These are phyloP conservation scores for Muschampia plurimacula DNA, from an alignment of 2,888 invertebrate genomes.

Conservation along the genomic window DNA sequence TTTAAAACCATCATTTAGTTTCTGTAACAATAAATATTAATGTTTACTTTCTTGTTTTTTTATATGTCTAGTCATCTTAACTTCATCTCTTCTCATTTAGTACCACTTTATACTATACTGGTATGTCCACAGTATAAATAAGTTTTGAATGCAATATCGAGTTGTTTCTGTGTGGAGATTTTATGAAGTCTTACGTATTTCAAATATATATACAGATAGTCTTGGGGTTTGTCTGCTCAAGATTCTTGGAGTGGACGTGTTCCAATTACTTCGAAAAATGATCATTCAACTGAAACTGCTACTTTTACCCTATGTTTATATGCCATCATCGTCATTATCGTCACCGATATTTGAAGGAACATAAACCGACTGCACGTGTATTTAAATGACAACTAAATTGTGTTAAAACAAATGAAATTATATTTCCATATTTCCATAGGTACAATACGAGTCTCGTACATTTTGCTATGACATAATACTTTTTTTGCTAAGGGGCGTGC, in stretches of 20 bases:
- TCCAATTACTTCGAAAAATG: slow-evolving; percentile 23
- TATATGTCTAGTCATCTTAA: neutral
- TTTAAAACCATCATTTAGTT: slow-evolving; percentile 18
- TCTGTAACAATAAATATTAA: slow-evolving; percentile 13
- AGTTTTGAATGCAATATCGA: slow-evolving; percentile 1
- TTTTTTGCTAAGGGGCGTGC: slow-evolving; percentile 5
- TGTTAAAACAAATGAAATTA: no score
- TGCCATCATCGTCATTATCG: no score
- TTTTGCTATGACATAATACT: neutral
- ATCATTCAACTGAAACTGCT: neutral
- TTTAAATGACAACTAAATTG: no score
- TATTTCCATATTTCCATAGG: neutral
- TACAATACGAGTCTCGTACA: neutral
- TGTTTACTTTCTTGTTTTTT: slow-evolving; percentile 6
- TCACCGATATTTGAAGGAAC: no score
- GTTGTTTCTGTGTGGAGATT: slow-evolving; percentile 9
- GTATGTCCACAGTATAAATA: slow-evolving; percentile 3
- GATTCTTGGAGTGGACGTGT: slow-evolving; percentile 17
- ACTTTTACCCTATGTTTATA: neutral
- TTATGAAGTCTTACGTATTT: slow-evolving; percentile 23
- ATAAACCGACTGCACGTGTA: no score
- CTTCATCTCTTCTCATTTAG: neutral
- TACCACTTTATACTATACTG: neutral
- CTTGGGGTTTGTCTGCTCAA: neutral
- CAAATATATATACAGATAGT: slow-evolving; percentile 20